Conservation (phyloP, 2,113 vertebrate genomes). For the Vulpes lagopus region DNA sequence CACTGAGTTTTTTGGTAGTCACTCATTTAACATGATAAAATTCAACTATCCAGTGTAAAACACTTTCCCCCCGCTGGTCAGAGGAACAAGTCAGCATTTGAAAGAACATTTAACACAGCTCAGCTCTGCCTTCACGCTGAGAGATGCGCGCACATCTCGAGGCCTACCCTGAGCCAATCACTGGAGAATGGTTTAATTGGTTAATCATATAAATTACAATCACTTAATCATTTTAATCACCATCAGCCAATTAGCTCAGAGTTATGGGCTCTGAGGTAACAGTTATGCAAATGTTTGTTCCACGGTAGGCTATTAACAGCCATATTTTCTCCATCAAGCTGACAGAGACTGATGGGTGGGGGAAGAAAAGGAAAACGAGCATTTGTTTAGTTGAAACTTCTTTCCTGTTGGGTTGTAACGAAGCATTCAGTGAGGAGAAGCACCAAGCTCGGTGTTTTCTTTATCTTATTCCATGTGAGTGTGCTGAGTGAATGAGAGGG, state of each 20-base stretch:
- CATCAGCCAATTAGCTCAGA: constrained; percentile 91
- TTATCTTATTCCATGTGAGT: constrained; percentile 22
- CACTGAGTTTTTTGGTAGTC: constrained; percentile 57
- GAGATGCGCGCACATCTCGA: constrained; percentile 84
- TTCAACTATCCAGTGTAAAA: constrained; percentile 78
- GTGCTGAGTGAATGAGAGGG: accelerated
- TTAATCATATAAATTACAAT: constrained; percentile 94
- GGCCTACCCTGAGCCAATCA: constrained; percentile 86
- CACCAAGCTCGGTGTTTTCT: constrained; percentile 31
- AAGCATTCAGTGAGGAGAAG: constrained; percentile 66
- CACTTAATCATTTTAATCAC: constrained; percentile 94
- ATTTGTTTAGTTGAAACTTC: constrained; percentile 83
- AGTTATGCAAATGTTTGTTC: constrained; percentile 93
- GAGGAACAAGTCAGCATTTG: constrained; percentile 80
- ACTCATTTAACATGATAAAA: constrained; percentile 75
- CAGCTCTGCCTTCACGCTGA: constrained; percentile 81
- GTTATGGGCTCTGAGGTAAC: constrained; percentile 91
- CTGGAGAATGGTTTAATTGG: constrained; percentile 91
- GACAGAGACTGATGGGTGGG: constrained; percentile 88
- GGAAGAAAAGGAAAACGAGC: constrained; percentile 80
- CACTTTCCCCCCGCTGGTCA: constrained; percentile 79
- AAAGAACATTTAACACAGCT: constrained; percentile 76
- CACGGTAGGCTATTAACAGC: constrained; percentile 88
- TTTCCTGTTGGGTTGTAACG: constrained; percentile 77
- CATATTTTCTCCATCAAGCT: constrained; percentile 87